phyloP scores from a whole-genome alignment of 2,888 invertebrate species.

The Holacanthella duospinosa region DNA sequence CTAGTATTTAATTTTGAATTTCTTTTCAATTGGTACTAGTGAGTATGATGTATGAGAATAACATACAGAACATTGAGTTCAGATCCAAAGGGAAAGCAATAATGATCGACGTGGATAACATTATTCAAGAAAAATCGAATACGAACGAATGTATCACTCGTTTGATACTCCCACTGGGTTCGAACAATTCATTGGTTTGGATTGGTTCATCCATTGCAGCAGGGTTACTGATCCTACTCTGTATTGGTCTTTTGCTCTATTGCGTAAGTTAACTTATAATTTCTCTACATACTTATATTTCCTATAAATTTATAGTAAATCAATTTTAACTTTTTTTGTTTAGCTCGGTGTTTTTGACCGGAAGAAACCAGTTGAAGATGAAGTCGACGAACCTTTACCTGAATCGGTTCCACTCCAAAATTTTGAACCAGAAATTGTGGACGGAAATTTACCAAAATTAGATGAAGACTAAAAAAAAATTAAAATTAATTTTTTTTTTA shows the following conservation, averaged over 20 bases:
- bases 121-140: neutral
- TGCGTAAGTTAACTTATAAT: constrained; percentile 1
- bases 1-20: neutral
- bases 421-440: neutral
- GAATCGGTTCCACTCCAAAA: constrained; percentile 9
- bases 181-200: neutral
- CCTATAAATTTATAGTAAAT: neutral
- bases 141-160: constrained; percentile 4
- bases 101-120: neutral
- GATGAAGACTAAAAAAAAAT: neutral
- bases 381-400: constrained; percentile 1
- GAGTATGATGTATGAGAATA: constrained; percentile 4
- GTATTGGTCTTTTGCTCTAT: constrained; percentile 6
- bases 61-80: constrained; percentile 1
- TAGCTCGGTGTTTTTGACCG: constrained; percentile 22
- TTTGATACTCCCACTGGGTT: neutral
- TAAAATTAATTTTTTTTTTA: too few relatives aligned
- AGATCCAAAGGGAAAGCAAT: neutral
- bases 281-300: neutral
- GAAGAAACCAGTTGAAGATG: constrained; percentile 11
- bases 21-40: constrained; percentile 3
- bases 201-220: constrained; percentile 4
- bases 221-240: constrained; percentile 2
- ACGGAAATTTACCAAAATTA: too few relatives aligned
- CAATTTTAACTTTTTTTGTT: neutral